Evolutionary conservation across 2,113 vertebrate species (phyloP).

Genomic region (Pimephales promelas): DNA sequence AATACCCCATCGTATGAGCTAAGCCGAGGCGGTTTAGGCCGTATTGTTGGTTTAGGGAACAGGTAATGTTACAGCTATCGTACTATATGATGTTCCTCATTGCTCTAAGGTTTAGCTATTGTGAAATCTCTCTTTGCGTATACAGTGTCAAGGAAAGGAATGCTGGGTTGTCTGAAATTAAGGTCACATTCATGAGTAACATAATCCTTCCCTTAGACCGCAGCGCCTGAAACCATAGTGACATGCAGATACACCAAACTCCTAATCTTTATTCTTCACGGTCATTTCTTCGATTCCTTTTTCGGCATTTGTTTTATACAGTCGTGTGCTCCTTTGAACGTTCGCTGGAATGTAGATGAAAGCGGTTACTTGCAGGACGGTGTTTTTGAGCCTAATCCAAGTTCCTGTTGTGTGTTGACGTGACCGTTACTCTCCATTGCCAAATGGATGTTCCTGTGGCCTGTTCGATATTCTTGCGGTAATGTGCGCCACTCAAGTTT

Average conservation of each 20-base stretch:
- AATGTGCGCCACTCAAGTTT: slow-evolving; percentile 18
- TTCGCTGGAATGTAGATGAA: slow-evolving; percentile 30
- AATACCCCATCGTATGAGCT: background rate
- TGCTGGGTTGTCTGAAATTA: slow-evolving; percentile 31
- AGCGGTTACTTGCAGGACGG: background rate
- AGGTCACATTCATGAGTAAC: slow-evolving; percentile 38
- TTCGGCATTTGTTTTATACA: slow-evolving; percentile 24
- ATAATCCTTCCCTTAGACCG: slow-evolving; percentile 33
- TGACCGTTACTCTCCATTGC: background rate
- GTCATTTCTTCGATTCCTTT: slow-evolving; percentile 23
- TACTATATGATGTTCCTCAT: slow-evolving; percentile 34
- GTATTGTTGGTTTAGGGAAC: slow-evolving; percentile 40
- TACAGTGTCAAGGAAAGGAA: slow-evolving; percentile 26
- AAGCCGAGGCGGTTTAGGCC: background rate
- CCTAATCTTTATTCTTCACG: slow-evolving; percentile 27
- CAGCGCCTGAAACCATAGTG: slow-evolving; percentile 13
- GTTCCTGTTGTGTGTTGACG: slow-evolving; percentile 31
- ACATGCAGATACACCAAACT: slow-evolving; percentile 24
- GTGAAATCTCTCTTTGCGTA: slow-evolving; percentile 22
- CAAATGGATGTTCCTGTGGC: slow-evolving; percentile 27
- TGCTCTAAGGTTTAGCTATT: slow-evolving; percentile 3
- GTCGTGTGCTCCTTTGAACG: background rate
- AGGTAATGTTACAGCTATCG: slow-evolving; percentile 35
- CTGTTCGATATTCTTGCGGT: slow-evolving; percentile 17
- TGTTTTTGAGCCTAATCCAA: slow-evolving; percentile 30